Evolutionary conservation across 2,888 invertebrate species (phyloP).

Genomic region (Aproaerema taeniolella): DNA sequence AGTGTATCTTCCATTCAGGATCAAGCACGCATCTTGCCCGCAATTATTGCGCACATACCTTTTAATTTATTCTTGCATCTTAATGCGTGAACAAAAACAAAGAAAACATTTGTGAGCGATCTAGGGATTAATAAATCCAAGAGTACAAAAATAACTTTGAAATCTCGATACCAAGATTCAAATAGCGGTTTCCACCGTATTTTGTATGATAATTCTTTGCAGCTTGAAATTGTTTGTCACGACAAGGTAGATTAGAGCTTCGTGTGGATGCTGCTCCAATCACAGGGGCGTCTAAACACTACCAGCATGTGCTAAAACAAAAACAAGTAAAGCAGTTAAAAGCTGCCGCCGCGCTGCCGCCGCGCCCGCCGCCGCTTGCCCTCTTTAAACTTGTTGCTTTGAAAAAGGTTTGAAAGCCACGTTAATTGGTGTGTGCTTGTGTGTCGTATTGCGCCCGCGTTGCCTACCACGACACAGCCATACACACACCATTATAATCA

Average conservation of each 20-base stretch:
- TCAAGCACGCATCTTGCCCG: slow-evolving; percentile 33
- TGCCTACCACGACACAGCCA: background rate
- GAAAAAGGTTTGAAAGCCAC: slow-evolving; percentile 41
- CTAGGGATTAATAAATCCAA: slow-evolving; percentile 16
- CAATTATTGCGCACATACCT: slow-evolving; percentile 40
- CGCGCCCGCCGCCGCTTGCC: no score
- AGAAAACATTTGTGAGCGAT: background rate
- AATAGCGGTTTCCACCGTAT: no score
- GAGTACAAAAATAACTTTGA: no score
- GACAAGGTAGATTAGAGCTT: no score
- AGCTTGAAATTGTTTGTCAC: no score
- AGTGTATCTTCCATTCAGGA: slow-evolving; percentile 40
- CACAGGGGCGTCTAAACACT: background rate
- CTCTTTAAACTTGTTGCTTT: slow-evolving; percentile 39
- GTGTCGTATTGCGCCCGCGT: slow-evolving; percentile 23
- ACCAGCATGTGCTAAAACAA: slow-evolving; percentile 40
- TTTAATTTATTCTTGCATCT: slow-evolving; percentile 36
- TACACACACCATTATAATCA: slow-evolving; percentile 23
- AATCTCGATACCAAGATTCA: no score
- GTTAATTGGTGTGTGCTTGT: slow-evolving; percentile 52
- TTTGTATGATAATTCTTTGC: no score
- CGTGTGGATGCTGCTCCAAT: no score
- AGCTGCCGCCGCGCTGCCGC: slow-evolving; percentile 11
- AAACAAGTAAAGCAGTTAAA: slow-evolving; percentile 34
- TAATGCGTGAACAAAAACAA: slow-evolving; percentile 13